Evolutionary conservation across 2,797 vertebrate species (phyloP), one percentile per base, ranked within the genome.

Genomic region (Gambusia yucatana): DNA sequence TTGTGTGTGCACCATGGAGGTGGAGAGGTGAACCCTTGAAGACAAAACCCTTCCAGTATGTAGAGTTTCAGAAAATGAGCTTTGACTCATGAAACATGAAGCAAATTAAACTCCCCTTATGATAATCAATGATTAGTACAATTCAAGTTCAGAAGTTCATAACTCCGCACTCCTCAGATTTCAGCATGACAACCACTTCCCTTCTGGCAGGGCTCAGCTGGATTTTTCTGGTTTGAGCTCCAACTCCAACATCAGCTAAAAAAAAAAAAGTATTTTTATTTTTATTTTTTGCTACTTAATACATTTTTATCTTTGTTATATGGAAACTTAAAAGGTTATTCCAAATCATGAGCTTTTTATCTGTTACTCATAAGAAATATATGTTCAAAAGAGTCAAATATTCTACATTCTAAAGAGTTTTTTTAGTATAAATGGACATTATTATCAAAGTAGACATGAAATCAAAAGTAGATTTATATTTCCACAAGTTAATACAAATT

Each of bases 1-100:
- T 86, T 89, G 61, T 59, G 20, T 0, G 70, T 79, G 84, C 9
- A 55, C 52, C 28, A 39, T 22, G 33, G 75, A 46, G 33, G 72
- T 17, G 76, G 81, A 30, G 73, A 65, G 67, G 70, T 14, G 75
- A 63, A 81, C 28, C 41, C 36, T 44, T 44, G 67, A 41, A 67
- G 36, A 33, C 33, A 20, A 14, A 61, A 33, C 4, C 16, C 6
- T 36, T 61, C 57, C n/a, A 33, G 16, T 17, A 33, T 1, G 59
- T 17, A 63, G 30, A 6, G 41, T 41, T 67, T 44, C 25, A 44
- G 4, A 44, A 70, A 44, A 44, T 44, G 2, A 28, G 41, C 3
- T n/a, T 44, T 13, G 67, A 44, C 67, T 70, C 22, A 67, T 41
- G 4, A 69, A 43, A 46, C 2, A n/a, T 6, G 43, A 46, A 70